Conservation (phyloP, 2,888 invertebrate species). For the Lucinisca nassula region DNA sequence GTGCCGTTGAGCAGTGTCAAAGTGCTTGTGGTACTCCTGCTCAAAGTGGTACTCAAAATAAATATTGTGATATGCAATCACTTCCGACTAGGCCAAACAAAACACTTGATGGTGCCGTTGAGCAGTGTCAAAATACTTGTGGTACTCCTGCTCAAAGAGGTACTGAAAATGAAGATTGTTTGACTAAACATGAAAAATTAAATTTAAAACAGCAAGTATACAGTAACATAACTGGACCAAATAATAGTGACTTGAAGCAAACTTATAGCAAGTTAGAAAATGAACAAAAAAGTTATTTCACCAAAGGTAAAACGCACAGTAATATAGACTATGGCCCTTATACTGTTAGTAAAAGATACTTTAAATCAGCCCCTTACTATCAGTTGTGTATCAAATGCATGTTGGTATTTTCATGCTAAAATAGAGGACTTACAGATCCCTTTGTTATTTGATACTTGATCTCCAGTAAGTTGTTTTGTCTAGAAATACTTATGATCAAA, state of each 20-base stretch:
- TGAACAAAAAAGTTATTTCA: background rate
- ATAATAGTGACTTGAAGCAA: background rate
- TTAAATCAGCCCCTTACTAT: background rate
- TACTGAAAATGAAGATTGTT: too few species aligned
- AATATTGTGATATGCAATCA: too few species aligned
- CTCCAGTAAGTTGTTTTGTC: constrained; percentile 32
- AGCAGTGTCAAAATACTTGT: too few species aligned
- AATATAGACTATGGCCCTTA: background rate
- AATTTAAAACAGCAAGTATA: too few species aligned
- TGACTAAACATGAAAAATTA: too few species aligned
- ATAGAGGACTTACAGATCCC: background rate
- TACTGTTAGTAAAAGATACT: background rate
- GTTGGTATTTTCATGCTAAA: constrained; percentile 16
- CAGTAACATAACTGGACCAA: background rate
- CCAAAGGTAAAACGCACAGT: background rate
- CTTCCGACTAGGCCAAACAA: too few species aligned
- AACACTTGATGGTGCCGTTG: too few species aligned
- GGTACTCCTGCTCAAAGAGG: too few species aligned
- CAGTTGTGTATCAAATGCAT: background rate
- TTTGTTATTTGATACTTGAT: constrained; percentile 44
- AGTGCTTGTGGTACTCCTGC: too few species aligned
- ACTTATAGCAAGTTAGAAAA: background rate
- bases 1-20: too few species aligned
- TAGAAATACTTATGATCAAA: background rate
- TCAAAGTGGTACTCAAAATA: too few species aligned